Evolutionary conservation across 2,888 invertebrate genomes (phyloP).

Genomic region (Pimpla rufipes): DNA sequence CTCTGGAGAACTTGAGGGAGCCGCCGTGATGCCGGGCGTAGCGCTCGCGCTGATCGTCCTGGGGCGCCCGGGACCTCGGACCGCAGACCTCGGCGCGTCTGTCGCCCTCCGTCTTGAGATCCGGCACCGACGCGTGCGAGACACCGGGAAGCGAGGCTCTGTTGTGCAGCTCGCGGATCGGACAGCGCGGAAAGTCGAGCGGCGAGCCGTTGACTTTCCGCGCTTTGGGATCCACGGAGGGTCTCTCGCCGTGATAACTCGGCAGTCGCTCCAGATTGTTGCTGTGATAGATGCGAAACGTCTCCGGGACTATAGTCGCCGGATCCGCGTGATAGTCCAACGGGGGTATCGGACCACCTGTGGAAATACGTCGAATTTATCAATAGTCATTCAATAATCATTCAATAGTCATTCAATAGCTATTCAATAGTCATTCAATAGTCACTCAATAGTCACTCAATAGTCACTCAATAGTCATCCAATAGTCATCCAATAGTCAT

Average conservation of each 20-base stretch:
- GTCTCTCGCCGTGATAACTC: constrained; percentile 59
- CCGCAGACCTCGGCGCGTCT: constrained; percentile 16
- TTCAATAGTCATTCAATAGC: background rate
- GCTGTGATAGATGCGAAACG: constrained; percentile 54
- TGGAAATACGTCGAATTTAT: background rate
- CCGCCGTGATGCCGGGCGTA: constrained; percentile 72
- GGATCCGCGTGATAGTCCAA: constrained; percentile 52
- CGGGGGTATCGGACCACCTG: constrained; percentile 54
- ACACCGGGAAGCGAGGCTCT: constrained; percentile 44
- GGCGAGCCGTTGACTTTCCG: constrained; percentile 30
- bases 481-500: background rate
- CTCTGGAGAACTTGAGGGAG: constrained; percentile 74
- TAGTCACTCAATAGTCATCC: background rate
- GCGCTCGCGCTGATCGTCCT: constrained; percentile 44
- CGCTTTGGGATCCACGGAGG: constrained; percentile 16
- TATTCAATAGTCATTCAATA: background rate
- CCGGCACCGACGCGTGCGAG: constrained; percentile 63
- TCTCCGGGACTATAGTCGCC: constrained; percentile 54
- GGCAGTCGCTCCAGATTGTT: constrained; percentile 59
- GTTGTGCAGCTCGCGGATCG: constrained; percentile 12
- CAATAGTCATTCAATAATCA: background rate
- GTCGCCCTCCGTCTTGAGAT: constrained; percentile 53
- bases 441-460: background rate
- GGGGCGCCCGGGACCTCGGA: constrained; percentile 23
- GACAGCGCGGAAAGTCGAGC: background rate